These are phyloP conservation scores for Hypomecis atomaria DNA, from an alignment of 2,888 invertebrate species.

Conservation along the genomic window DNA sequence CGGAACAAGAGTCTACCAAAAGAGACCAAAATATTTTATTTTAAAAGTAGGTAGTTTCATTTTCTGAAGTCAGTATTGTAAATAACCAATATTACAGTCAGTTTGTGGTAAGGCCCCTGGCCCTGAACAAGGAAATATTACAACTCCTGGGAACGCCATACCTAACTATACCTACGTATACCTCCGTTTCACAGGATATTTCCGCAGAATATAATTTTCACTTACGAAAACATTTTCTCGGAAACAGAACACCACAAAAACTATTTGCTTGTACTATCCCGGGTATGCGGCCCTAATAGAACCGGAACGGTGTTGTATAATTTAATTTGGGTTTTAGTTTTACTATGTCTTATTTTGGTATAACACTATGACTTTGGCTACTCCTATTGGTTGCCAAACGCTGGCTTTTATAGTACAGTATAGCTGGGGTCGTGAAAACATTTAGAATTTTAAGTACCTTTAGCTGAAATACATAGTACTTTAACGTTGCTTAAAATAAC, in stretches of 20 bases:
- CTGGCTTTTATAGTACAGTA: no score
- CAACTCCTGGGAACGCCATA: background rate
- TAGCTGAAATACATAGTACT: no score
- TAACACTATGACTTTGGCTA: background rate
- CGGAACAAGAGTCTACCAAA: no score
- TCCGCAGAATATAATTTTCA: slow-evolving; percentile 20
- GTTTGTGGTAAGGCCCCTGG: no score
- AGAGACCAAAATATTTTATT: no score
- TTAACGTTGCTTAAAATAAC: no score
- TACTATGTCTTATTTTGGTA: background rate
- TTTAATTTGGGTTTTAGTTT: slow-evolving; percentile 3
- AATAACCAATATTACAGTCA: no score
- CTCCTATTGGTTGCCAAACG: no score
- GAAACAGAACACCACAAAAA: slow-evolving; percentile 16
- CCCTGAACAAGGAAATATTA: background rate
- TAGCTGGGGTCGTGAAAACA: no score
- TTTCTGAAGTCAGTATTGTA: no score
- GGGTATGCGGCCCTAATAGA: slow-evolving; percentile 11
- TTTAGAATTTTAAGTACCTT: no score
- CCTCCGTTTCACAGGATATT: background rate
- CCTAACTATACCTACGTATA: background rate
- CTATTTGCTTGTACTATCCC: slow-evolving; percentile 16
- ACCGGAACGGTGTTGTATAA: slow-evolving; percentile 10
- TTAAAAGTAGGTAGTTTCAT: no score
- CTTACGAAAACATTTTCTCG: slow-evolving; percentile 15